These are phyloP conservation scores for Halocaridina rubra DNA, from an alignment of 2,888 invertebrate genomes.

Conservation along the genomic window DNA sequence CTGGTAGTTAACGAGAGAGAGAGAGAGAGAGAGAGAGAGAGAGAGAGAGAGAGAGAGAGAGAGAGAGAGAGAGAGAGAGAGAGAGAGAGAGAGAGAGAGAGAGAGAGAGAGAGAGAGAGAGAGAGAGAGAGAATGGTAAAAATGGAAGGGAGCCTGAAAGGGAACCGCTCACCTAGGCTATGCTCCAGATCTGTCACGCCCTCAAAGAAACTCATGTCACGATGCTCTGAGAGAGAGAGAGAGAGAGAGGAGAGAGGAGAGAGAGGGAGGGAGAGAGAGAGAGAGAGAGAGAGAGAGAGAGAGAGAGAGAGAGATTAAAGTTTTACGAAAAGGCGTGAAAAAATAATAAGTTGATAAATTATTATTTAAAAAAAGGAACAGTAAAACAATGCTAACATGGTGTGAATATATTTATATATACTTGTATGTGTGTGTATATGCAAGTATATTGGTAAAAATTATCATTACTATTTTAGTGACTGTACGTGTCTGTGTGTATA, in stretches of 20 bases:
- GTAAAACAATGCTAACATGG: too few species aligned
- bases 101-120: conserved; percentile 1
- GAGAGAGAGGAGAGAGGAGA: background rate
- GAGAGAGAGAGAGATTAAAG: background rate
- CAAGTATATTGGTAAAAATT: too few species aligned
- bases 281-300: background rate
- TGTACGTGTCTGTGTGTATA: too few species aligned
- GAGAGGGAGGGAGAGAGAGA: background rate
- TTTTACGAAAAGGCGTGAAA: too few species aligned
- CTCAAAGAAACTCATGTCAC: background rate
- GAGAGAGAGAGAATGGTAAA: background rate
- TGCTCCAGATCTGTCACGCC: background rate
- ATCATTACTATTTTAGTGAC: too few species aligned
- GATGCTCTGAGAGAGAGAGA: background rate
- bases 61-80: background rate
- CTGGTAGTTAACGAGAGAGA: too few species aligned
- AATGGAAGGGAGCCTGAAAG: background rate
- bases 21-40: background rate
- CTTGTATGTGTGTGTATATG: too few species aligned
- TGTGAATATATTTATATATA: too few species aligned
- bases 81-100: background rate
- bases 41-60: background rate
- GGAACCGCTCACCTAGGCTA: background rate
- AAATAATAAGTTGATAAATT: too few species aligned
- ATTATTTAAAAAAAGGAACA: too few species aligned